phyloP scores from a whole-genome alignment of 2,888 invertebrate genomes.

The Cloeon dipterum region DNA sequence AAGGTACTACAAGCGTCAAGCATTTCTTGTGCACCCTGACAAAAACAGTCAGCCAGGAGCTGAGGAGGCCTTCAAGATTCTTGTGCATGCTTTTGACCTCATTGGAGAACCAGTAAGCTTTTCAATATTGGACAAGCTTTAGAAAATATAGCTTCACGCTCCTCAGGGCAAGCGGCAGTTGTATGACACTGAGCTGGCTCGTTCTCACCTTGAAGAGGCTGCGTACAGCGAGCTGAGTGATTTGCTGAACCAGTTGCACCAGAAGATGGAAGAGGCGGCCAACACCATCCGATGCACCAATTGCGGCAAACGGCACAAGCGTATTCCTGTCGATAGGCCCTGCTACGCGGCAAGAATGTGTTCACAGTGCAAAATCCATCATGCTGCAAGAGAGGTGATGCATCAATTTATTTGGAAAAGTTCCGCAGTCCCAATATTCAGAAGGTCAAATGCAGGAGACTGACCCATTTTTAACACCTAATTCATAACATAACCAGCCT shows the following conservation, averaged over 20 bases:
- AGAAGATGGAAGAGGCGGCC: conserved; percentile 85
- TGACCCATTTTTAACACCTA: too few species aligned
- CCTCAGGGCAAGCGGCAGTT: conserved; percentile 44
- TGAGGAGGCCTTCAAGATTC: conserved; percentile 88
- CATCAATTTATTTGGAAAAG: too few species aligned
- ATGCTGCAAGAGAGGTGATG: conserved; percentile 66
- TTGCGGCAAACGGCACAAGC: conserved; percentile 74
- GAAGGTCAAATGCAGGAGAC: too few species aligned
- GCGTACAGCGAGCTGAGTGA: conserved; percentile 77
- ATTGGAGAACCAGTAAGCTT: conserved; percentile 65
- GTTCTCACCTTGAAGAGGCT: conserved; percentile 60
- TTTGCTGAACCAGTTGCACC: conserved; percentile 65
- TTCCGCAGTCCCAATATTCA: too few species aligned
- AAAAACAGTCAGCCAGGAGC: conserved; percentile 90
- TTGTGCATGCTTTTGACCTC: conserved; percentile 85
- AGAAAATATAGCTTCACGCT: neutral
- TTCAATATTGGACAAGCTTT: neutral
- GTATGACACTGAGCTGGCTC: conserved; percentile 45
- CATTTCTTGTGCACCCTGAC: conserved; percentile 86
- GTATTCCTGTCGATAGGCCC: conserved; percentile 63
- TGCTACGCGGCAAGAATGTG: conserved; percentile 84
- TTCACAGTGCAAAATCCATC: conserved; percentile 68
- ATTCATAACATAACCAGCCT: too few species aligned
- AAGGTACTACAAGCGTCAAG: conserved; percentile 81
- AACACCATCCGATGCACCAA: conserved; percentile 90